phyloP scores from a whole-genome alignment of 2,113 vertebrate species.

The Coregonus clupeaformis region DNA sequence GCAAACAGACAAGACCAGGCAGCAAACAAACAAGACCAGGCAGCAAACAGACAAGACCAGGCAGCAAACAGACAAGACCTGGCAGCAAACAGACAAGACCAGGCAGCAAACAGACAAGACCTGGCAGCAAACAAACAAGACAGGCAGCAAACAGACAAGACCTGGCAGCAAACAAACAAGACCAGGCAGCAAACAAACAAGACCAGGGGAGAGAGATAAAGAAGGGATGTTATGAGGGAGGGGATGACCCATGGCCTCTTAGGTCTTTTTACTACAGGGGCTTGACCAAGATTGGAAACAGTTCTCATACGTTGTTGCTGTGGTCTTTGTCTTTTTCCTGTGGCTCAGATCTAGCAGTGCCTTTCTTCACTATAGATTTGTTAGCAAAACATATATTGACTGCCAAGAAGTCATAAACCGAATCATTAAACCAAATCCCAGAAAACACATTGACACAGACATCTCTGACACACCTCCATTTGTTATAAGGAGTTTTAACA shows the following conservation, averaged over 20 bases:
- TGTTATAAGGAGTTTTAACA: neutral
- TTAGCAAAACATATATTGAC: neutral
- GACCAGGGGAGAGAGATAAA: constrained; percentile 18
- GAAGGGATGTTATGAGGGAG: neutral
- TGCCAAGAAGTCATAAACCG: neutral
- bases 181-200: no score
- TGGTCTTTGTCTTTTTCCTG: neutral
- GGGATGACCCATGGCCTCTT: constrained; percentile 15
- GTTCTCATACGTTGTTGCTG: no score
- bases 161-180: no score
- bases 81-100: constrained; percentile 61
- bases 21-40: no score
- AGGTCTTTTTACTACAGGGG: neutral
- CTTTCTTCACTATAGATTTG: neutral
- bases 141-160: no score
- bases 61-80: no score
- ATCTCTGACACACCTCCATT: neutral
- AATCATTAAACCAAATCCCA: neutral
- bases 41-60: constrained; percentile 62
- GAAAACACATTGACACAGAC: neutral
- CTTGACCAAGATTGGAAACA: no score
- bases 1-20: constrained; percentile 64
- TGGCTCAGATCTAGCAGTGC: neutral
- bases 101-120: no score
- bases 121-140: constrained; percentile 59